These are phyloP conservation scores for Sitta europaea DNA, from an alignment of 2,113 vertebrate species.

Conservation along the genomic window DNA sequence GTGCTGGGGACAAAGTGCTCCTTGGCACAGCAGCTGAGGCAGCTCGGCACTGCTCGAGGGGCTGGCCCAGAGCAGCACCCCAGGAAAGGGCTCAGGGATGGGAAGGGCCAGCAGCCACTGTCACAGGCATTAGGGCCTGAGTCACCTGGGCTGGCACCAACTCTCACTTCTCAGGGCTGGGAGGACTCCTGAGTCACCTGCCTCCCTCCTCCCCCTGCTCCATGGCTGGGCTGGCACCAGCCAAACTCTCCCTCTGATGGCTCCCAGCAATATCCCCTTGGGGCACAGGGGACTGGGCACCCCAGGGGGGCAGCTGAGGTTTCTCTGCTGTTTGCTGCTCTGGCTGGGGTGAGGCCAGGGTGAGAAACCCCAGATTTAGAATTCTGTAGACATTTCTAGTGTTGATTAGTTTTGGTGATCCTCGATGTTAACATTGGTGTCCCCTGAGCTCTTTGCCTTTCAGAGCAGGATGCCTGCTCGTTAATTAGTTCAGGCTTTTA, in stretches of 20 bases:
- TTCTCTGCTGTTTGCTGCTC: background rate
- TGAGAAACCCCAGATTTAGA: background rate
- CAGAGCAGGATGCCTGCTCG: constrained; percentile 1
- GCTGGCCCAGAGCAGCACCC: background rate
- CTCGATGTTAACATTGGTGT: background rate
- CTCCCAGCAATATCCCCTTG: rapidly evolving
- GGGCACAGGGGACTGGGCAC: rapidly evolving
- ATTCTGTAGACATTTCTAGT: background rate
- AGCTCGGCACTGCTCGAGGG: background rate
- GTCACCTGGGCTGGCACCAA: background rate
- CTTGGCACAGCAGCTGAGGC: background rate
- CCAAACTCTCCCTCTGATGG: rapidly evolving
- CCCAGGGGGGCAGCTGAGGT: background rate
- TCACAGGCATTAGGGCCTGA: background rate
- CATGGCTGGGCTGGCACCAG: rapidly evolving
- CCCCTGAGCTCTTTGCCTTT: constrained; percentile 4
- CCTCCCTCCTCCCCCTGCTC: background rate
- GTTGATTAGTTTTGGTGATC: background rate
- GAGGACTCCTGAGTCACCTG: background rate
- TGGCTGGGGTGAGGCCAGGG: rapidly evolving
- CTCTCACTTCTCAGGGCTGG: background rate
- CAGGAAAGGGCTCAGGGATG: background rate
- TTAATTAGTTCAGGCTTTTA: constrained; percentile 44
- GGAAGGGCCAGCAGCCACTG: background rate
- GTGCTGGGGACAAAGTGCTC: background rate